Base-by-base conservation (phyloP, 2,113 vertebrate genomes). In the Natator depressus region DNA sequence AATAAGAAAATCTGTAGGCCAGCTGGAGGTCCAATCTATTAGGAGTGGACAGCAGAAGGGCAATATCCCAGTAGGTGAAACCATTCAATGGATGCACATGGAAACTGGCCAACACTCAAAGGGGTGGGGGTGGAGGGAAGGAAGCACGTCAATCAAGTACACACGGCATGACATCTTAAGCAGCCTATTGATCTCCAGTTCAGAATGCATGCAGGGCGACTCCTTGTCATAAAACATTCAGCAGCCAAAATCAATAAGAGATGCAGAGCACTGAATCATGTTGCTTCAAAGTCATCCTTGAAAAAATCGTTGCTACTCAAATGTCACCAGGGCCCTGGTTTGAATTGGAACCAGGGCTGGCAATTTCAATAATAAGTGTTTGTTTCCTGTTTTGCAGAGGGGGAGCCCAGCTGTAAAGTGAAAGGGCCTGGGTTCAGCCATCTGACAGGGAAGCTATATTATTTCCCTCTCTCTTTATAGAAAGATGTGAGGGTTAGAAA, bases 181-280 rank as follows among this genome's bases (percentile, higher is more conserved):
- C 72, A 96, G 90, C 69, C 80, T 93, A 98, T 98, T 98, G 97
- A 98, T 98, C 97, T 97, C 87, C 94, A 93, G 80, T 95, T 98
- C 95, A 84, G 4, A 96, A 98, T 97, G 97, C 98, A 96, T 62
- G 82, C 87, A 94, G 95, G 96, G 92, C 0, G 29, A 94, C 95
- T 96, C 91, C 96, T 96, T 95, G 95, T 97, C 97, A 98, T 98
- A 98, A 98, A 98, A 98, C 97, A 98, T 98, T 98, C 97, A 98
- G 87, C 91, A 97, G 95, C 55, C 95, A 93, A 95, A 96, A 98
- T 98, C 98, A 98, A 98, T 98, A 97, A 82, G 95, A 97, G 88
- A 95, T 95, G 96, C 80, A 93, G 89, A 96, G 86, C 91, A 89
- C 93, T 96, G 96, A 95, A 89, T 94, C 96, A 95, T 95, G 85